These are phyloP conservation scores for Apoderus coryli DNA, from an alignment of 2,888 invertebrate species.

Conservation along the genomic window DNA sequence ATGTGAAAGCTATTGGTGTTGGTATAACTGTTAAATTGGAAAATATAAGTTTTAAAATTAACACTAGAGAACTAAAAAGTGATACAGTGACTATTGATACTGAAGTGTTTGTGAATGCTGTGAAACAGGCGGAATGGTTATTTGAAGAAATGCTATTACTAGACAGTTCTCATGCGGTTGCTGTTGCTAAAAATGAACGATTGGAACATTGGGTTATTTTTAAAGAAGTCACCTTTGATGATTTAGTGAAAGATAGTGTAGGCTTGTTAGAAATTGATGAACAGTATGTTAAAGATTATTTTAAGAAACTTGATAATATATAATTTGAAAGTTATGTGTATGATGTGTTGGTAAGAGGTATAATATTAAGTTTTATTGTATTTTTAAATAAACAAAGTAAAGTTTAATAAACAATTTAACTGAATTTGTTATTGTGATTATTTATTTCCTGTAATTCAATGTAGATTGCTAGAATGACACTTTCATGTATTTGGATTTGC, in stretches of 20 bases:
- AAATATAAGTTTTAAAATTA: conserved; percentile 59
- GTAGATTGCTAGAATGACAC: too few relatives aligned
- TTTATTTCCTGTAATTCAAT: too few relatives aligned
- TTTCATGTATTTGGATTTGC: too few relatives aligned
- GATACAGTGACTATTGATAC: conserved; percentile 46
- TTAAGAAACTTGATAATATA: conserved; percentile 37
- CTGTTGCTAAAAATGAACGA: conserved; percentile 46
- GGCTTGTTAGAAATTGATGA: conserved; percentile 38
- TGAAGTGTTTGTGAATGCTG: conserved; percentile 44
- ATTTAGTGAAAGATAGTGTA: conserved; percentile 42
- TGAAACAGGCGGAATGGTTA: conserved; percentile 44
- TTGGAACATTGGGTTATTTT: conserved; percentile 32
- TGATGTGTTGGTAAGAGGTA: too few relatives aligned
- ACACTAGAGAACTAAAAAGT: conserved; percentile 37
- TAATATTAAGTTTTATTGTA: too few relatives aligned
- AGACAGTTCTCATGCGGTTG: conserved; percentile 60
- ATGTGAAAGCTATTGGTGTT: conserved; percentile 79
- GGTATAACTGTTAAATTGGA: conserved; percentile 69
- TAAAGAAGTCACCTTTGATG: conserved; percentile 40
- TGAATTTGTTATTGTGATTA: too few relatives aligned
- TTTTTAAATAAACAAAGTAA: too few relatives aligned
- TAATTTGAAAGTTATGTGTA: conserved; percentile 7
- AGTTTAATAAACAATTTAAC: too few relatives aligned
- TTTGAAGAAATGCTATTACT: conserved; percentile 77
- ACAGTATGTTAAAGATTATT: conserved; percentile 41